Base-by-base conservation (phyloP, 2,888 invertebrate genomes). In the Noctua pronuba region DNA sequence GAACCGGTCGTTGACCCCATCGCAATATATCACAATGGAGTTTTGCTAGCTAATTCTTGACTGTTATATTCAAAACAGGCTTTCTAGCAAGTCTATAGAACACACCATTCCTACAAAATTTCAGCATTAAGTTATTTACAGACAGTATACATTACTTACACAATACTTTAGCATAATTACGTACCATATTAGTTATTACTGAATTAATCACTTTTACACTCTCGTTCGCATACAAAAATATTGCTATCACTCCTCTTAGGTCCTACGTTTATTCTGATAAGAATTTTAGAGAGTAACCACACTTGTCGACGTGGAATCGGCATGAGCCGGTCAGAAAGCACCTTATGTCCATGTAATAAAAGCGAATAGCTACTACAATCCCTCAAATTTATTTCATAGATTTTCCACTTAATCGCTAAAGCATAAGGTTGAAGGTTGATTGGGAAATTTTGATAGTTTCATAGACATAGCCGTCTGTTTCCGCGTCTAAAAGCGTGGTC, bases 141-240 rank as follows among this genome's bases (percentile, higher is more conserved):
- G 52, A 83, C 78, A 88, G 28, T 77, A 81, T 82, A 78, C 73
- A 69, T 73, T 70, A 87, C 67, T 85, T 79, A 85, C 21, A 64
- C 52, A 1, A 69, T 74, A 58, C 28, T 66, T 62, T 68, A 70
- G 35, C 64, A 73, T 73, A 62, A 6, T 18, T 75, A 75, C 35
- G 16, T 65, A 79, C 73, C 77, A 79, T 13, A 80, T 82, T 80
- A 87, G 77, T 76, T 70, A 78, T 79, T 76, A 78, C 67, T 77
- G 71, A 64, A 46, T 71, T n/a, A n/a, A n/a, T n/a, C n/a, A n/a
- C n/a, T n/a, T n/a, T n/a, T 66, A 79, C 6, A 58, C 78, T 82
- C 85, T 82, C 87, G 76, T 77, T 73, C 88, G 44, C 89, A 89
- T 91, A 91, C 86, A 92, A 91, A 91, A 91, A 91, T 91, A 92